Base-by-base conservation (phyloP, 2,113 vertebrate genomes). In the Calidris pygmaea region DNA sequence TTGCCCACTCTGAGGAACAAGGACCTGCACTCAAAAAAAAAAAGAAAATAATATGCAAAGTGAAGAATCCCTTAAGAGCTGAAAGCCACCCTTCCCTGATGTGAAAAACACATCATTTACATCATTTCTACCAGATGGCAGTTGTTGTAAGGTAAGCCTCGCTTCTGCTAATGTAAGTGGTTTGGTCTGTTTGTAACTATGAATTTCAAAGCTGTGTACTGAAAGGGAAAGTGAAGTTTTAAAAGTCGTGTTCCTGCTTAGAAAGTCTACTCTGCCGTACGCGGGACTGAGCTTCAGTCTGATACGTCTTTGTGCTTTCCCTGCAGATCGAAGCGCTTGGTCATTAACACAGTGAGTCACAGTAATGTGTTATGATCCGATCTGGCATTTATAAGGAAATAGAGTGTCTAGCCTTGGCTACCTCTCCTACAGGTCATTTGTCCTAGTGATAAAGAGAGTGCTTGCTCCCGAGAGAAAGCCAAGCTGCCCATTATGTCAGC, bases 401-500 rank as follows among this genome's bases (percentile, higher is more conserved):
- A 90, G 87, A 95, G 86, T 47, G 83, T 90, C 95, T 82, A 82
- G 89, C 73, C 78, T 66, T 66, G 89, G 92, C 66, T 95, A 78
- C 78, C 85, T 96, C 97, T 97, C 78, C 94, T 94, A 29, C 82
- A 95, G 97, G 97, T 98, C 98, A 98, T 95, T 95, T 96, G 96
- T 95, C 94, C 96, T 93, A 43, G 92, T 72, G 92, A 95, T 85
- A 63, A 85, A 96, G 96, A 95, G 95, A 95, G 96, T 96, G 94
- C 92, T 97, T 96, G 96, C 80, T 98, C 98, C 97, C 98, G 23
- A 45, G 98, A 96, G 98, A 70, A 48, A 17, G 90, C 55, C 76
- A 87, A 95, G 83, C 94, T 13, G 71, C 94, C 97, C 97, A 93
- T 98, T 97, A 96, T 97, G 97, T 98, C 97, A 94, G 96, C 97